phyloP scores from a whole-genome alignment of 1,140 invertebrate genomes.

The Drosophila rhopaloa region DNA sequence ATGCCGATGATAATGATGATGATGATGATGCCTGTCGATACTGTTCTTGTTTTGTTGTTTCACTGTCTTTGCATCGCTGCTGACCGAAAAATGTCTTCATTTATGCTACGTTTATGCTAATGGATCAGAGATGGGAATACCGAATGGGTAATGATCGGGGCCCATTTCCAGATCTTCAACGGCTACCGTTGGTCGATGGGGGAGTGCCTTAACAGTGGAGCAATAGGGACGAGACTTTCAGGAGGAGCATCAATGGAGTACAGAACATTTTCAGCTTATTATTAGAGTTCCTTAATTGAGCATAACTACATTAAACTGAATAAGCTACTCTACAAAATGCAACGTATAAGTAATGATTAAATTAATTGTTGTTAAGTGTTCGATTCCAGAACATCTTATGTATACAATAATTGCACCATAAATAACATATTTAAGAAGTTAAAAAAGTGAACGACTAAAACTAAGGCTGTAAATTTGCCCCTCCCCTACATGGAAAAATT shows the following conservation, averaged over 20 bases:
- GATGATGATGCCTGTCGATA: constrained; percentile 30
- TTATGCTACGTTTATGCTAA: constrained; percentile 77
- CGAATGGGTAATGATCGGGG: constrained; percentile 26
- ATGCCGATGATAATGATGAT: constrained; percentile 62
- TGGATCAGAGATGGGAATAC: constrained; percentile 64
- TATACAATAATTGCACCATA: too few relatives aligned
- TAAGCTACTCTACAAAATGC: too few relatives aligned
- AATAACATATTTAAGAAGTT: too few relatives aligned
- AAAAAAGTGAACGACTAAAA: too few relatives aligned
- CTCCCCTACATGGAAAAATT: too few relatives aligned
- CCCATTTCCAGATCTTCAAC: not conserved
- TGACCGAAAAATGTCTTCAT: constrained; percentile 74
- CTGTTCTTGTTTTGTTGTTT: constrained; percentile 28
- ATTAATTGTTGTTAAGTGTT: too few relatives aligned
- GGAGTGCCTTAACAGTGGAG: constrained; percentile 8
- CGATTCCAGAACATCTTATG: too few relatives aligned
- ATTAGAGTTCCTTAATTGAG: too few relatives aligned
- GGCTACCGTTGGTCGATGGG: not conserved
- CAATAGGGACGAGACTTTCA: not conserved
- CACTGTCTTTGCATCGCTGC: constrained; percentile 28
- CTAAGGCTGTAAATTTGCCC: too few relatives aligned
- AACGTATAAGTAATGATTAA: too few relatives aligned
- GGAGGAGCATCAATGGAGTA: not conserved
- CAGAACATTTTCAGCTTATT: too few relatives aligned
- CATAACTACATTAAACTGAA: too few relatives aligned